A percentile compares a stretch with the other conserved stretches of the same genome.
phyloP scores from a whole-genome alignment of 2,113 vertebrate species.

The Zapornia atra region DNA sequence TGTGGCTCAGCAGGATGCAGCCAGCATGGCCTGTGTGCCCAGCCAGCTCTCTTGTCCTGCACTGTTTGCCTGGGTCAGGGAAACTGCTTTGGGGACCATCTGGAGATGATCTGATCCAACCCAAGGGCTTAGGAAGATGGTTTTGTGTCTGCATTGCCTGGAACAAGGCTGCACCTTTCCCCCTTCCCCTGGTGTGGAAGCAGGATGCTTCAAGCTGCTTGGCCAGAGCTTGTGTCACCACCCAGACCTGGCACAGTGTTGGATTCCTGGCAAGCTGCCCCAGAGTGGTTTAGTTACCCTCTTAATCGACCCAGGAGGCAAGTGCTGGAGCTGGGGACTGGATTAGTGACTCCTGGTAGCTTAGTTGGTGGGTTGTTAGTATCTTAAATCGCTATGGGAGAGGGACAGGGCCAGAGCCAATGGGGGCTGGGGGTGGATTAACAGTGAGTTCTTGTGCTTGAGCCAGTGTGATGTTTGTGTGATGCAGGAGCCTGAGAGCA shows the following conservation, averaged over 20 bases:
- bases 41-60: background rate
- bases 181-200: background rate
- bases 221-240: rapidly evolving
- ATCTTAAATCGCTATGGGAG: background rate
- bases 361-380: background rate
- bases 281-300: background rate
- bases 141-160: background rate
- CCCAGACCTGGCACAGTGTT: no score
- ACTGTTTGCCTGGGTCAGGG: background rate
- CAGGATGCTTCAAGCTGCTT: rapidly evolving
- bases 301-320: background rate
- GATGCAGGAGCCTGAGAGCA: background rate
- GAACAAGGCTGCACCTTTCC: background rate
- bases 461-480: background rate
- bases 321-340: background rate
- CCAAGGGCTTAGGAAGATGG: background rate
- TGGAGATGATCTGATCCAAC: background rate
- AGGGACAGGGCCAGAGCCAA: background rate
- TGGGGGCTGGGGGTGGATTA: background rate
- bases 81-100: background rate
- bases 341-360: background rate
- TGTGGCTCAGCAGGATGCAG: rapidly evolving
- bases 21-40: background rate
- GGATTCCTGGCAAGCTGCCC: background rate
- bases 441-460: background rate